Evolutionary conservation across 2,888 invertebrate genomes (phyloP), one percentile per base, ranked within the genome.

Genomic region (Thereva unica): DNA sequence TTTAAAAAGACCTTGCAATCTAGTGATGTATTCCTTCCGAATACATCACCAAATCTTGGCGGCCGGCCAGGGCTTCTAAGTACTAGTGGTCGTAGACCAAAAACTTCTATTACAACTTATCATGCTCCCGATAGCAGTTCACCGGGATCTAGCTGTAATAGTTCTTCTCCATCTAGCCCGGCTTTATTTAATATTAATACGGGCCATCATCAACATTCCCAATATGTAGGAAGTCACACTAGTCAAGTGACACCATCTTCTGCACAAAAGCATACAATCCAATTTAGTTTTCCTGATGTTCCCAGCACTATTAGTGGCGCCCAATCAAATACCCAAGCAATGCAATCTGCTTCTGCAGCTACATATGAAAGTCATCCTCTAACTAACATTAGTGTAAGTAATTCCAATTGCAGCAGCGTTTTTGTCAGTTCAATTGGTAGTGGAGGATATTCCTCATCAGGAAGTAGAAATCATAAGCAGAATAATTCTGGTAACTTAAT

Each of bases 101-200:
- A 75, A 73, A 72, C 75, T 73, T 38, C 59, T 4, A 52, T 64
- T 12, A 53, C 61, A 49, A 35, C 67, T 52, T 71, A 70, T 68
- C 69, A 82, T 71, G 84, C 87, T 57, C 91, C 89, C 35, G 94
- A 95, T 82, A 93, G 93, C 72, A 93, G 94, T 80, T 95, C 95
- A 49, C 95, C 92, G 78, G 93, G 95, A 65, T 96, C 96, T 65
- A 96, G 95, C 80, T 96, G 95, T 83, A 96, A 95, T 82, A 95
- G 95, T 79, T 96, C 96, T 67, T 94, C 95, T 70, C 96, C 97
- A 70, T 96, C 96, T 73, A 95, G 95, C 77, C 97, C 97, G 57
- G 95, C 95, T 73, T 84, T 89, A 74, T 83, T 78, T 49, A 76
- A 76, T 55, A 71, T 76, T 4, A 77, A 84, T 76, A 85, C 83